Evolutionary conservation across 2,797 vertebrate genomes (phyloP).

Genomic region (Balearica regulorum): DNA sequence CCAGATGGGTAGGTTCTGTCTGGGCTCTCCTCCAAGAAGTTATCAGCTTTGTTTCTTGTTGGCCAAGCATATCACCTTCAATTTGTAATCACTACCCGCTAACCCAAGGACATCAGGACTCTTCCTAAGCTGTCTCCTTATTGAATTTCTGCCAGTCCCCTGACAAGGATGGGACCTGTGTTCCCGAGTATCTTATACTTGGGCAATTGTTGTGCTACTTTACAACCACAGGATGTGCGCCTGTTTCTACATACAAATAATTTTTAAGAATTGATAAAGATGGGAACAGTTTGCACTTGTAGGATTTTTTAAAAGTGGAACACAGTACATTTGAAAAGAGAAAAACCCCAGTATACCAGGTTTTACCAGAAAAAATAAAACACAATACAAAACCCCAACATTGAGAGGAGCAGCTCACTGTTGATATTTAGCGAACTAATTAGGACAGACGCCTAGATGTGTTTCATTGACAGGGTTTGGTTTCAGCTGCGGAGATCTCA

Average conservation of each 20-base stretch:
- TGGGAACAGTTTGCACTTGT: not conserved
- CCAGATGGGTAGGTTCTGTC: not conserved
- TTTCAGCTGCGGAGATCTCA: not conserved
- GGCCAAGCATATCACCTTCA: not conserved
- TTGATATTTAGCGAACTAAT: not conserved
- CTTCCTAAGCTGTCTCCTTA: not conserved
- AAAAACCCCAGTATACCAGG: rapidly evolving
- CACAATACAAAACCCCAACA: rapidly evolving
- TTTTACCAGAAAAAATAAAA: not conserved
- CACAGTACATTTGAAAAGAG: not conserved
- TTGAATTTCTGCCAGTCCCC: not conserved
- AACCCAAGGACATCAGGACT: not conserved
- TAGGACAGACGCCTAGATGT: not conserved
- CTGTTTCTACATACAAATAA: not conserved
- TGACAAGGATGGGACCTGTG: not conserved
- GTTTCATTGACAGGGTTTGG: not conserved
- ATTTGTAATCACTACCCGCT: not conserved
- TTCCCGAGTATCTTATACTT: not conserved
- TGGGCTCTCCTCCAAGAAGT: slow-evolving; percentile 7
- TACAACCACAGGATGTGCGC: not conserved
- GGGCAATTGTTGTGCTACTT: not conserved
- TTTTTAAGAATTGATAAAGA: not conserved
- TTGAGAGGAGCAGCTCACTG: rapidly evolving
- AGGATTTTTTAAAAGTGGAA: not conserved
- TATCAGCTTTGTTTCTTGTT: not conserved